Evolutionary conservation across 2,113 vertebrate genomes (phyloP).

Genomic region (Bos javanicus): DNA sequence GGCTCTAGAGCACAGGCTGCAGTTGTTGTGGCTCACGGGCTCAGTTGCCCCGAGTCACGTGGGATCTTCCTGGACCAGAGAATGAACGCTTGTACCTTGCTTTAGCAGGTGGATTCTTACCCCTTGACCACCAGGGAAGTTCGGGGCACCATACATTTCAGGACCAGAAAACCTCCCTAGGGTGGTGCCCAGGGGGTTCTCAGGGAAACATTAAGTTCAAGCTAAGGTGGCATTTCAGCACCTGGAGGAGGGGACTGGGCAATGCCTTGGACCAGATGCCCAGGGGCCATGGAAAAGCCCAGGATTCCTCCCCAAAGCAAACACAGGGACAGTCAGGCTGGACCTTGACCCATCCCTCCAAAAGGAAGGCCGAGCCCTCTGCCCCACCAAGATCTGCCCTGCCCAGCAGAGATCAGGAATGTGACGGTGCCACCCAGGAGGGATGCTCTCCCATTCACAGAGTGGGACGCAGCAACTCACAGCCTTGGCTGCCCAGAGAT

Average conservation of each 20-base stretch:
- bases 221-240: slow-evolving; percentile 39
- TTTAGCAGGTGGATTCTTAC: not conserved
- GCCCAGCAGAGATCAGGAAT: not conserved
- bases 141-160: not conserved
- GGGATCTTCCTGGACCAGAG: not conserved
- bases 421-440: not conserved
- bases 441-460: not conserved
- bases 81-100: not conserved
- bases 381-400: accelerated
- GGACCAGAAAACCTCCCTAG: slow-evolving; percentile 33
- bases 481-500: not conserved
- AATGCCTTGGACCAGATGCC: not conserved
- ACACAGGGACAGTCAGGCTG: not conserved
- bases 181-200: slow-evolving; percentile 43
- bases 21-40: not conserved
- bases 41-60: not conserved
- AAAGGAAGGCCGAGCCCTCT: not conserved
- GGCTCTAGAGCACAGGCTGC: not conserved
- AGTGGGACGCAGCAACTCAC: accelerated
- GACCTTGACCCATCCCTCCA: not conserved
- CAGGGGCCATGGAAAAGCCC: not conserved
- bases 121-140: not conserved
- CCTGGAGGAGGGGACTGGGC: not conserved
- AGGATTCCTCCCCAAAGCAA: not conserved
- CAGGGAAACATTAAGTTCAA: slow-evolving; percentile 46